These are phyloP conservation scores for Drosophila quinaria DNA, from an alignment of 2,888 invertebrate species.

Conservation along the genomic window DNA sequence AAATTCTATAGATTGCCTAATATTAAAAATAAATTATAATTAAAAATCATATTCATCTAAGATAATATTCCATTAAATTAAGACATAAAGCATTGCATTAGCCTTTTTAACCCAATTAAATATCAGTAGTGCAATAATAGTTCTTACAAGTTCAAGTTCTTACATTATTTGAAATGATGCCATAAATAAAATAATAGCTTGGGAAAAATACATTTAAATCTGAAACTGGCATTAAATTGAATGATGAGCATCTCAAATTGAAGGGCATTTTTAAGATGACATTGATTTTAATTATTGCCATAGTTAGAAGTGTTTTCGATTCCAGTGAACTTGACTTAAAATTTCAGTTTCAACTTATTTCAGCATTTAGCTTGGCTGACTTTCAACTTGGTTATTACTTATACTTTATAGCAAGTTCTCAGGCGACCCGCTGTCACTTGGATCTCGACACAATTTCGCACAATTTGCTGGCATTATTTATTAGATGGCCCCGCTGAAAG, in stretches of 20 bases:
- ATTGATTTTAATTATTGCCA: background rate
- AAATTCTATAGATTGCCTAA: background rate
- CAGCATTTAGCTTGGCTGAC: background rate
- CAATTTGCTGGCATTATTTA: slow-evolving; percentile 76
- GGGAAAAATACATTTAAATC: background rate
- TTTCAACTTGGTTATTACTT: background rate
- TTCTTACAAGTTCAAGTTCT: too few relatives aligned
- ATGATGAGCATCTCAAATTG: slow-evolving; percentile 1
- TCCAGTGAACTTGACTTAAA: slow-evolving; percentile 2
- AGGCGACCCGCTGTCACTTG: slow-evolving; percentile 47
- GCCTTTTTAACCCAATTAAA: background rate
- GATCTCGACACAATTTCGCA: slow-evolving; percentile 52
- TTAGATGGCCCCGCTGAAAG: slow-evolving; percentile 75
- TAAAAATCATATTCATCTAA: slow-evolving; percentile 4
- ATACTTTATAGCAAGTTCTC: slow-evolving; percentile 57
- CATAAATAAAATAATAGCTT: background rate
- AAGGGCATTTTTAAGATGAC: background rate
- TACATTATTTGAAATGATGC: slow-evolving; percentile 2
- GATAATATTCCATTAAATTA: background rate
- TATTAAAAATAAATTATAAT: background rate
- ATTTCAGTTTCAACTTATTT: background rate
- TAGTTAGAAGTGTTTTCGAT: background rate
- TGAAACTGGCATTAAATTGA: background rate
- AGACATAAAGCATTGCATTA: background rate
- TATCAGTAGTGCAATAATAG: background rate